phyloP scores from a whole-genome alignment of 2,888 invertebrate genomes.

The Acrobasis suavella region DNA sequence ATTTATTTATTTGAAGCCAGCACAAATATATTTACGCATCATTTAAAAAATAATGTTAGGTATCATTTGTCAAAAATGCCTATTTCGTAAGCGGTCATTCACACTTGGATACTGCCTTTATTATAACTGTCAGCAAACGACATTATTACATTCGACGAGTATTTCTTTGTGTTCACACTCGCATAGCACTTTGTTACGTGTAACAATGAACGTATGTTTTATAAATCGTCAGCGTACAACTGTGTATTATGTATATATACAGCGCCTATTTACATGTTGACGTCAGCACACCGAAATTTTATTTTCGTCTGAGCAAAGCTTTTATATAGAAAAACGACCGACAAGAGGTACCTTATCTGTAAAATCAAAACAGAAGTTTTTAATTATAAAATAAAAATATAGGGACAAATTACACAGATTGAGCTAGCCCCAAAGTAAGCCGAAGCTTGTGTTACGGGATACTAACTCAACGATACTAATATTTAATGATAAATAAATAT shows the following conservation, averaged over 20 bases:
- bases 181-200: slow-evolving; percentile 36
- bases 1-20: no score
- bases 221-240: slow-evolving; percentile 43
- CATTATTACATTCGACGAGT: background rate
- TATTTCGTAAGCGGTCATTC: slow-evolving; percentile 6
- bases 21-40: background rate
- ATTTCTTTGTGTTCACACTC: slow-evolving; percentile 11
- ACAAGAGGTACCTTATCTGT: no score
- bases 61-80: background rate
- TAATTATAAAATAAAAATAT: no score
- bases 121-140: slow-evolving; percentile 6
- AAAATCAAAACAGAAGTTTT: no score
- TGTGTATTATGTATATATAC: slow-evolving; percentile 28
- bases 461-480: no score
- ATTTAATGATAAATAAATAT: no score
- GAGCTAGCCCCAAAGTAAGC: no score
- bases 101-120: background rate
- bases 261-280: slow-evolving; percentile 15
- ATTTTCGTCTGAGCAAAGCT: background rate
- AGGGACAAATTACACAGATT: no score
- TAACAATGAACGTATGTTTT: slow-evolving; percentile 50
- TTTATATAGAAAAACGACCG: background rate
- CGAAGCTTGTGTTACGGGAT: no score
- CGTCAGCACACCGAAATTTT: slow-evolving; percentile 1
- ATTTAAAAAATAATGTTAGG: background rate